These are phyloP conservation scores for Columba guinea DNA, from an alignment of 2,797 vertebrate species.

Conservation along the genomic window DNA sequence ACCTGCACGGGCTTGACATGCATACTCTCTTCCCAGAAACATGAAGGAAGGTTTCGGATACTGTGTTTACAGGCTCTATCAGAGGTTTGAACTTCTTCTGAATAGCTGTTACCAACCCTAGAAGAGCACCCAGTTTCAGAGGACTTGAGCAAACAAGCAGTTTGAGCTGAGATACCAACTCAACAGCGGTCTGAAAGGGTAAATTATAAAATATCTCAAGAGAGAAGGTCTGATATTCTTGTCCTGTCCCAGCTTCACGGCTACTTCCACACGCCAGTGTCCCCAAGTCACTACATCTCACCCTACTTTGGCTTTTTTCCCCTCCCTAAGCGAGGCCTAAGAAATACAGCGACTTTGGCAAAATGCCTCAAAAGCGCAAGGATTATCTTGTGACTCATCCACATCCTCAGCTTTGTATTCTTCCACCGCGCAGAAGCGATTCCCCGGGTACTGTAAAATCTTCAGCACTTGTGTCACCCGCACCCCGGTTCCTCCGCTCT, in stretches of 20 bases:
- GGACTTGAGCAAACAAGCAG: not conserved
- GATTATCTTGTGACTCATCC: slow-evolving; percentile 48
- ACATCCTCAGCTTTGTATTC: slow-evolving; percentile 12
- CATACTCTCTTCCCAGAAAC: not conserved
- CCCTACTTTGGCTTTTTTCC: not conserved
- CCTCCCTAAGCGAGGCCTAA: not conserved
- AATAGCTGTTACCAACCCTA: not conserved
- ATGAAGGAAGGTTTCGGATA: not conserved
- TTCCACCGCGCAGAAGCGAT: slow-evolving; percentile 2
- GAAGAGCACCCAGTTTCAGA: not conserved
- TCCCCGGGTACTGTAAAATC: not conserved
- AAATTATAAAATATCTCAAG: not conserved
- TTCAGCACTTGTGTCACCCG: not conserved
- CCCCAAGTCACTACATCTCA: not conserved
- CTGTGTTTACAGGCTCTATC: not conserved
- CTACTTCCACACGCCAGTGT: not conserved
- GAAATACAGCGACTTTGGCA: slow-evolving; percentile 32
- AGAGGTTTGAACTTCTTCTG: not conserved
- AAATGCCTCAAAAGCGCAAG: slow-evolving; percentile 11
- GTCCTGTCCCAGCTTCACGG: not conserved
- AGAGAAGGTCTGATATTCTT: not conserved
- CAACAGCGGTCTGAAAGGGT: not conserved
- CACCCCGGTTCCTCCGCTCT: not conserved
- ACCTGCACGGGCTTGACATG: not conserved
- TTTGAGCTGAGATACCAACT: not conserved